phyloP scores from a whole-genome alignment of 37 sponge, comb jelly and placozoan genomes.

The Cladorhizidae sp. region DNA sequence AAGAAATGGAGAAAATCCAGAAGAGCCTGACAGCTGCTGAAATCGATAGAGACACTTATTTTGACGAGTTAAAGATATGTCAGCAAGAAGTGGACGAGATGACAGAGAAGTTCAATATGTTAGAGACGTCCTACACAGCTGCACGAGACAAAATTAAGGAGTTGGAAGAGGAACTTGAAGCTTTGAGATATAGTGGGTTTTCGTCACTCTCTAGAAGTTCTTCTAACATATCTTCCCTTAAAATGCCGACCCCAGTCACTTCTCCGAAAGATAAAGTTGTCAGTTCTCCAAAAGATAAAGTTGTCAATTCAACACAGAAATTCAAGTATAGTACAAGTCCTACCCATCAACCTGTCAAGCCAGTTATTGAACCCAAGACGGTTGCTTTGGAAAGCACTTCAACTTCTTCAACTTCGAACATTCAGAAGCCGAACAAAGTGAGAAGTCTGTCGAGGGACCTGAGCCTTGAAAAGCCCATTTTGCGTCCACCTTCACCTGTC shows the following conservation, averaged over 20 bases:
- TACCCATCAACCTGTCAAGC: neutral
- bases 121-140: neutral
- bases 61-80: neutral
- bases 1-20: conserved; percentile 3
- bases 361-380: neutral
- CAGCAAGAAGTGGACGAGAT: conserved; percentile 13
- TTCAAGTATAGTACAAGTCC: neutral
- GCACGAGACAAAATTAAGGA: conserved; percentile 3
- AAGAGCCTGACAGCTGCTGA: neutral
- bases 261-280: neutral
- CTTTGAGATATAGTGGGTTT: neutral
- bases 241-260: neutral
- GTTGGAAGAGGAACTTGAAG: conserved; percentile 24
- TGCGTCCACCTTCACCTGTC: neutral
- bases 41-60: conserved; percentile 1
- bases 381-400: neutral
- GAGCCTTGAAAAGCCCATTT: neutral
- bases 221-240: neutral
- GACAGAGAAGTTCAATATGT: neutral
- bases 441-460: neutral
- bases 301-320: neutral
- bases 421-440: neutral
- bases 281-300: neutral
- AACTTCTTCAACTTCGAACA: neutral
- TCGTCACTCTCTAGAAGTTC: neutral